Percentiles rank a stretch among this genome's conserved stretches.
These are phyloP conservation scores for Pissodes strobi DNA, from an alignment of 1,140 invertebrate species.

Conservation along the genomic window DNA sequence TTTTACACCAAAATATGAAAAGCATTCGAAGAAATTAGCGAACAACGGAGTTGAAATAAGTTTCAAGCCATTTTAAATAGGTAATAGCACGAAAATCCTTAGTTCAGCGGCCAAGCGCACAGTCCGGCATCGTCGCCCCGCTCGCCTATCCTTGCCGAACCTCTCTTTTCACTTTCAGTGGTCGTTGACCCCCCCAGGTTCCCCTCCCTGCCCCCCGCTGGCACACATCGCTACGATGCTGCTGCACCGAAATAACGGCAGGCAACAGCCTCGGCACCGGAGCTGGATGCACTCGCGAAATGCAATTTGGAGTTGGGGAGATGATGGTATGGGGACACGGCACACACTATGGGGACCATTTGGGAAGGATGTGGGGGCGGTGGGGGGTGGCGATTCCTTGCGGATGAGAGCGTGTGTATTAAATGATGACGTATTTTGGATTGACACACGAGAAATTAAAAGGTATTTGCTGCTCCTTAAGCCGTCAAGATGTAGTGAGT, in stretches of 20 bases:
- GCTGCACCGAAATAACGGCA: constrained; percentile 47
- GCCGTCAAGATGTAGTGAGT: too few species aligned
- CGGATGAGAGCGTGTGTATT: background rate
- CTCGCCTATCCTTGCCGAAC: constrained; percentile 45
- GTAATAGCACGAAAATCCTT: too few species aligned
- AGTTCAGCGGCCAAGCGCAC: too few species aligned
- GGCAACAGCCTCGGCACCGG: constrained; percentile 16
- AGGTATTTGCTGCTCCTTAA: too few species aligned
- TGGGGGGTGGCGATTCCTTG: background rate
- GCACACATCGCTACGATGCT: constrained; percentile 38
- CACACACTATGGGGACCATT: background rate
- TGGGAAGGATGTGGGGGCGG: background rate
- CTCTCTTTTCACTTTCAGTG: constrained; percentile 52
- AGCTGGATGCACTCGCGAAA: constrained; percentile 18
- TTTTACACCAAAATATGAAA: too few species aligned
- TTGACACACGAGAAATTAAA: too few species aligned
- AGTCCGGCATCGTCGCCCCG: constrained; percentile 17
- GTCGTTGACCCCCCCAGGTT: constrained; percentile 45
- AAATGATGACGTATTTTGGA: too few species aligned
- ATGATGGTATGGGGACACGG: too few species aligned
- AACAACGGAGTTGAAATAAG: too few species aligned
- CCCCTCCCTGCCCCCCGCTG: constrained; percentile 31
- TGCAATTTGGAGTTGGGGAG: constrained; percentile 14
- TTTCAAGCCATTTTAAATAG: too few species aligned
- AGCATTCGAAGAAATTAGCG: too few species aligned